Evolutionary conservation across 30 jellyfish, hydroid and myxozoan genomes (phyloP).

Genomic region (Clytia hemisphaerica): DNA sequence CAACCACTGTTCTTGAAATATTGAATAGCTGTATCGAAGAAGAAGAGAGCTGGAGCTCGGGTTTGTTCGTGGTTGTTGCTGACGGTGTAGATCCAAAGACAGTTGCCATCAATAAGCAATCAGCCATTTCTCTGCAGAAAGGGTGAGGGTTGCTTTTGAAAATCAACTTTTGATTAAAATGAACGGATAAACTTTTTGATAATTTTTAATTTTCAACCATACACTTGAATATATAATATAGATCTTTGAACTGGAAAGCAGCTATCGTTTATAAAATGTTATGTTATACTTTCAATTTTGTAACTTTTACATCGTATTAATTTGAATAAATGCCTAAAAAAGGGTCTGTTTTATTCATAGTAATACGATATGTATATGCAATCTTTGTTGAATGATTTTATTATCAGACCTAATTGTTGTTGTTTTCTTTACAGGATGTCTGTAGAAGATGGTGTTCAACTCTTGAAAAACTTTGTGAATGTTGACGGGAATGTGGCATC

Average conservation of each 20-base stretch:
- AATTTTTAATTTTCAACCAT: no score
- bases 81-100: constrained; percentile 12
- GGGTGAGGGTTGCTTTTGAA: constrained; percentile 11
- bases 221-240: no score
- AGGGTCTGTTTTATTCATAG: no score
- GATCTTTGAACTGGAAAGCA: no score
- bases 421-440: constrained; percentile 38
- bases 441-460: constrained; percentile 42
- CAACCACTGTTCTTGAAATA: constrained; percentile 38
- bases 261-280: no score
- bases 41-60: constrained; percentile 52
- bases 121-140: neutral
- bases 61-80: constrained; percentile 26
- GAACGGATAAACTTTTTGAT: no score
- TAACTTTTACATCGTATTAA: no score
- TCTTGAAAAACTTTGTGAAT: constrained; percentile 44
- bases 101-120: neutral
- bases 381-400: no score
- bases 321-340: no score
- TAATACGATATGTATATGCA: no score
- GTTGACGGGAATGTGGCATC: constrained; percentile 40
- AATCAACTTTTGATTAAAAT: no score
- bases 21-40: constrained; percentile 32
- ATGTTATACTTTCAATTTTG: no score
- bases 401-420: neutral